Evolutionary conservation across 2,888 invertebrate species (phyloP).

Genomic region (Acanthosepion pharaonis): DNA sequence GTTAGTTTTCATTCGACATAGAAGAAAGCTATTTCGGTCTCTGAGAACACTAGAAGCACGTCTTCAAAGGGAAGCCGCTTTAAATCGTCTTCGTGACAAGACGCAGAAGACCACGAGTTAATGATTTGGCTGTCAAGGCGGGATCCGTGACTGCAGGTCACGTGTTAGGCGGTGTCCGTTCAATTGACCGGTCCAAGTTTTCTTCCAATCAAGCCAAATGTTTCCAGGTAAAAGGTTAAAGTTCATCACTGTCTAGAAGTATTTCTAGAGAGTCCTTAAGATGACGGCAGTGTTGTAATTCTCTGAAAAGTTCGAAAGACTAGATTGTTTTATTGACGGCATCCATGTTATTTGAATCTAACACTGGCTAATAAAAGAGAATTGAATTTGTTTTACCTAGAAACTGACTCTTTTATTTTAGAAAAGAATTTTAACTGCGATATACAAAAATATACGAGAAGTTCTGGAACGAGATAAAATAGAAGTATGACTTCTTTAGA

Average conservation of each 20-base stretch:
- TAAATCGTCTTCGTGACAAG: background rate
- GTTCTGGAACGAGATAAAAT: too few relatives aligned
- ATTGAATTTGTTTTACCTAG: too few relatives aligned
- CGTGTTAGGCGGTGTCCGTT: background rate
- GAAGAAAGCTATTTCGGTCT: slow-evolving; percentile 24
- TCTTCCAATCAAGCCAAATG: background rate
- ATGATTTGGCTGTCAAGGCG: background rate
- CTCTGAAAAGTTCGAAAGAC: too few relatives aligned
- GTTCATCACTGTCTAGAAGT: background rate
- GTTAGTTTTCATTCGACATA: background rate
- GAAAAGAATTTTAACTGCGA: too few relatives aligned
- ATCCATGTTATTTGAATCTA: too few relatives aligned
- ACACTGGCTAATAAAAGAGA: too few relatives aligned
- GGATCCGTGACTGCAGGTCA: background rate
- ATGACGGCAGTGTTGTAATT: too few relatives aligned
- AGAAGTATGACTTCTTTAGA: too few relatives aligned
- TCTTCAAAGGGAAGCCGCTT: background rate
- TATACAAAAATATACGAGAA: too few relatives aligned
- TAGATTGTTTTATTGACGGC: too few relatives aligned
- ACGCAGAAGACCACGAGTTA: background rate
- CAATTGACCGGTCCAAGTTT: background rate
- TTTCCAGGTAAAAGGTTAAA: background rate
- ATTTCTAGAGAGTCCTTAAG: too few relatives aligned
- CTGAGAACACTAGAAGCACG: background rate
- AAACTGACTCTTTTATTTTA: too few relatives aligned